Evolutionary conservation across 2,888 invertebrate species (phyloP).

Genomic region (Cataglyphis rosenhaueri): DNA sequence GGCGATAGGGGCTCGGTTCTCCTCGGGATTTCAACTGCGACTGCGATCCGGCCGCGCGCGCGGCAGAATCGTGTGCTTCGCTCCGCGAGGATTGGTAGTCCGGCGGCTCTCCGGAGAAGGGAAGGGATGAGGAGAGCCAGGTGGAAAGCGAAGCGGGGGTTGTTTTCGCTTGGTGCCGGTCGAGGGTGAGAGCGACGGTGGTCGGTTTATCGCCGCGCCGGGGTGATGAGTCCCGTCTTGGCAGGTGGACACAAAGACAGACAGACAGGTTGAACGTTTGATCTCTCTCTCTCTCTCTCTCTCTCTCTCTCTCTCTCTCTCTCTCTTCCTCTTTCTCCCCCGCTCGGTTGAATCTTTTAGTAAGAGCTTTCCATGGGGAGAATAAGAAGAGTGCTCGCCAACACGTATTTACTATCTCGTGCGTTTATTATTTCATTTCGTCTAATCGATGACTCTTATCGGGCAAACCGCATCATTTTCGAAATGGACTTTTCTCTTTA

Average conservation of each 20-base stretch:
- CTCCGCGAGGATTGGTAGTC: conserved; percentile 67
- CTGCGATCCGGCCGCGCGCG: conserved; percentile 67
- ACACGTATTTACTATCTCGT: background rate
- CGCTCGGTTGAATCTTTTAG: conserved; percentile 1
- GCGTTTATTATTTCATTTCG: conserved; percentile 3
- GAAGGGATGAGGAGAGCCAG: conserved; percentile 39
- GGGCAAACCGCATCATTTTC: background rate
- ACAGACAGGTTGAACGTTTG: background rate
- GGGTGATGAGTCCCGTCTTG: conserved; percentile 23
- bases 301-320: background rate
- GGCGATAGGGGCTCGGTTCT: conserved; percentile 40
- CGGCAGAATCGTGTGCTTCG: conserved; percentile 72
- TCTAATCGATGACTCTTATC: background rate
- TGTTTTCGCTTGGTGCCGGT: conserved; percentile 57
- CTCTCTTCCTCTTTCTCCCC: background rate
- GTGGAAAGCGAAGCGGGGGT: conserved; percentile 52
- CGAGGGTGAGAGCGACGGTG: conserved; percentile 58
- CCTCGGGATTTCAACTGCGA: conserved; percentile 67
- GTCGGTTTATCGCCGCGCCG: conserved; percentile 33
- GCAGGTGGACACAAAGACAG: background rate
- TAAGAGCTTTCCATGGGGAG: background rate
- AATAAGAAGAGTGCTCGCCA: too few relatives aligned
- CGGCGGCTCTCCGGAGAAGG: conserved; percentile 11
- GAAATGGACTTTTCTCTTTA: conserved; percentile 4
- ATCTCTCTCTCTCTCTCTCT: background rate